phyloP scores from a whole-genome alignment of 2,797 vertebrate species.

The Catamblyrhynchus diadema region DNA sequence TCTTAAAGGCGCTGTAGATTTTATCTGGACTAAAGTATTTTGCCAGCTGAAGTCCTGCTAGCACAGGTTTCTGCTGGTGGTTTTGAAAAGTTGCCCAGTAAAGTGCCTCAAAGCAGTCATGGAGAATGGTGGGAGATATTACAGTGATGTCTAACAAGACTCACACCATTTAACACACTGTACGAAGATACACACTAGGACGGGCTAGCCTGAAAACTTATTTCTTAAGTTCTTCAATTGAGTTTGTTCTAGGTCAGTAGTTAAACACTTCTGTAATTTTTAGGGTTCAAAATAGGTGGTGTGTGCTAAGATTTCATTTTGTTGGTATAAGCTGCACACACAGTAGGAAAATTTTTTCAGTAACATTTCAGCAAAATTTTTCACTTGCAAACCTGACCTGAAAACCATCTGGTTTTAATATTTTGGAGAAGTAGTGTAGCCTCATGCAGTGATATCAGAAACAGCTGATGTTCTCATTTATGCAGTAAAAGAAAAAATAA shows the following conservation, averaged over 20 bases:
- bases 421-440: not conserved
- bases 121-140: not conserved
- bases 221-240: not conserved
- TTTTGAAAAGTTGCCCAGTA: constrained; percentile 45
- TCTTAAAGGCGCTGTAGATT: constrained; percentile 8
- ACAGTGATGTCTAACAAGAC: not conserved
- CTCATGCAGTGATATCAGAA: not conserved
- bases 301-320: not conserved
- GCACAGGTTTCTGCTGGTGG: constrained; percentile 1
- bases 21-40: constrained; percentile 27
- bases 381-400: not conserved
- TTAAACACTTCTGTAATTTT: not conserved
- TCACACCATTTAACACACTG: not conserved
- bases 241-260: not conserved
- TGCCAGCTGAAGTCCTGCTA: constrained; percentile 3
- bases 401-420: constrained; percentile 34
- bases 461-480: constrained; percentile 35
- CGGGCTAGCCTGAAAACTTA: not conserved
- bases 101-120: not conserved
- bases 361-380: not conserved
- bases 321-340: not conserved
- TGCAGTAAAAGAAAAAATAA: not conserved
- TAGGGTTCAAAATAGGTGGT: not conserved
- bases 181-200: not conserved
- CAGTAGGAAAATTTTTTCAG: not conserved